These are phyloP conservation scores for Drosophila kepulauana DNA, from an alignment of 1,140 invertebrate genomes.

Conservation along the genomic window DNA sequence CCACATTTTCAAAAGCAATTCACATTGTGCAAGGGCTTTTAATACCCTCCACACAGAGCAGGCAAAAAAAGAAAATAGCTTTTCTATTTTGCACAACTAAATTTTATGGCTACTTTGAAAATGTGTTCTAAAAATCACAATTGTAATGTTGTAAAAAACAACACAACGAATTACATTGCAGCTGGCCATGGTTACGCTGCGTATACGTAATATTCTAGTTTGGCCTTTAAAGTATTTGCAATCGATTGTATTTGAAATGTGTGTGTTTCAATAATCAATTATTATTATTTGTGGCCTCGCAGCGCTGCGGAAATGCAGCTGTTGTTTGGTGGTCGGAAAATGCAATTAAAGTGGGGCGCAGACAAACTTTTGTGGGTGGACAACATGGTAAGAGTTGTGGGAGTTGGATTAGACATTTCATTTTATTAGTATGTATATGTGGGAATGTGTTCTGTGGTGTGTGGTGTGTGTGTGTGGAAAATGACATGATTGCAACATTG, in stretches of 20 bases:
- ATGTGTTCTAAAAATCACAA: no score
- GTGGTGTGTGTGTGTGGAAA: slow-evolving; percentile 45
- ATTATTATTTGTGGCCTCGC: slow-evolving; percentile 10
- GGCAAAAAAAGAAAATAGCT: no score
- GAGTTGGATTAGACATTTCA: slow-evolving; percentile 29
- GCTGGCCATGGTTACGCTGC: neutral
- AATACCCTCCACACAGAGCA: neutral
- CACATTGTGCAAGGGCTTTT: neutral
- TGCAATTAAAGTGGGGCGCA: slow-evolving; percentile 4
- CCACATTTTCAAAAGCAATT: slow-evolving; percentile 10
- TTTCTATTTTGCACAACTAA: no score
- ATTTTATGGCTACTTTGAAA: no score
- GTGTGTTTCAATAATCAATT: slow-evolving; percentile 15
- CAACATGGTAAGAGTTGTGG: slow-evolving; percentile 16
- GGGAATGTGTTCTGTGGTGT: neutral
- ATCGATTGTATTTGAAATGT: slow-evolving; percentile 11
- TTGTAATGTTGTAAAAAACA: no score
- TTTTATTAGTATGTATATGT: slow-evolving; percentile 17
- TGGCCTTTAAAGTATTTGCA: neutral
- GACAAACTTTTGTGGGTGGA: slow-evolving; percentile 1
- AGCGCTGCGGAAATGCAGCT: slow-evolving; percentile 18
- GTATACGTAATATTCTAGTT: neutral
- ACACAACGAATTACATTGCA: no score
- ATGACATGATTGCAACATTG: slow-evolving; percentile 69
- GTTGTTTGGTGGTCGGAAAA: neutral